These are phyloP conservation scores for Anoplophora glabripennis DNA, from an alignment of 1,140 invertebrate genomes.

Conservation along the genomic window DNA sequence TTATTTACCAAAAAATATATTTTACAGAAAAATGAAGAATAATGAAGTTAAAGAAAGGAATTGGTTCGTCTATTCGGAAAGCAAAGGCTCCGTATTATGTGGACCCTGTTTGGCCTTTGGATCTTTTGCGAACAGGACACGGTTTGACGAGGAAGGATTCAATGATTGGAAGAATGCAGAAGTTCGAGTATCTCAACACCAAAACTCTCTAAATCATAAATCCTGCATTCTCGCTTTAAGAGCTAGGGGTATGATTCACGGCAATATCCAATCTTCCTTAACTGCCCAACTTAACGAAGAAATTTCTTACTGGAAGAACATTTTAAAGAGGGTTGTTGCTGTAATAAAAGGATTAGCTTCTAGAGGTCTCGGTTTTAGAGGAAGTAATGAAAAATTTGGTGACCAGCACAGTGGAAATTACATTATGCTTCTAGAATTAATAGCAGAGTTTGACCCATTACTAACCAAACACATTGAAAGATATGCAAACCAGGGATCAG, in stretches of 20 bases:
- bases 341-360: slow-evolving; percentile 28
- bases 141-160: slow-evolving; percentile 11
- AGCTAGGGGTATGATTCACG: background rate
- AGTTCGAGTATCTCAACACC: slow-evolving; percentile 8
- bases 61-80: slow-evolving; percentile 23
- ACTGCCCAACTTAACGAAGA: background rate
- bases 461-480: slow-evolving; percentile 40
- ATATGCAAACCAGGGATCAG: slow-evolving; percentile 41
- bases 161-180: slow-evolving; percentile 20
- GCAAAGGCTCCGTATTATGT: slow-evolving; percentile 6
- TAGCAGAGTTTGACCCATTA: slow-evolving; percentile 45
- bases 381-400: slow-evolving; percentile 20
- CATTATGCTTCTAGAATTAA: slow-evolving; percentile 39
- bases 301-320: slow-evolving; percentile 8
- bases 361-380: slow-evolving; percentile 28
- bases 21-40: slow-evolving; percentile 26
- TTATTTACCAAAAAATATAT: slow-evolving; percentile 21
- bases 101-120: slow-evolving; percentile 32
- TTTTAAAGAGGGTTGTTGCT: slow-evolving; percentile 22
- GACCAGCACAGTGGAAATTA: slow-evolving; percentile 29
- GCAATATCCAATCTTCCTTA: background rate
- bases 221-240: slow-evolving; percentile 4
- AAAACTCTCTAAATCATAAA: slow-evolving; percentile 5
- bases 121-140: background rate
- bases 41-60: slow-evolving; percentile 19